Percentiles rank a stretch among this genome's conserved stretches.
phyloP scores from a whole-genome alignment of 2,888 invertebrate species.

The Camptogramma bilineatum region DNA sequence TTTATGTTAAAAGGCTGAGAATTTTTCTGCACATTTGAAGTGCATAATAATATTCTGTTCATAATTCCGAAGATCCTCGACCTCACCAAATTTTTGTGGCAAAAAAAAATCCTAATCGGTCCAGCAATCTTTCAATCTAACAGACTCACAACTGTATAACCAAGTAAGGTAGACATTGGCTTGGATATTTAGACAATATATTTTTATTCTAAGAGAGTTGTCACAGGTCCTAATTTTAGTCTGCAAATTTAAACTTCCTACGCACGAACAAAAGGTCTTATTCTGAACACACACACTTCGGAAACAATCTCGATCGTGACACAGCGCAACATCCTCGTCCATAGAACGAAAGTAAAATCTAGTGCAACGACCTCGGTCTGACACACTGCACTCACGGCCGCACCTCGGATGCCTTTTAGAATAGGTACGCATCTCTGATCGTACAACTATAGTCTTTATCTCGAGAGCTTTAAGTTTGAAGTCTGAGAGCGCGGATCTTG shows the following conservation, averaged over 20 bases:
- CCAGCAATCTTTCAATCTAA: too few species aligned
- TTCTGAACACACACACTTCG: slow-evolving; percentile 40
- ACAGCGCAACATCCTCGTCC: slow-evolving; percentile 52
- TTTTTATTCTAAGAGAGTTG: too few species aligned
- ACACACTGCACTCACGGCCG: slow-evolving; percentile 74
- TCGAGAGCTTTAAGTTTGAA: slow-evolving; percentile 12
- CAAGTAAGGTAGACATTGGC: too few species aligned
- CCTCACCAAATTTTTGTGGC: too few species aligned
- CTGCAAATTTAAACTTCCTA: not conserved
- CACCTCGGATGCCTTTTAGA: slow-evolving; percentile 47
- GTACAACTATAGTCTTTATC: slow-evolving; percentile 29
- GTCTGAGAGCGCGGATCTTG: slow-evolving; percentile 32
- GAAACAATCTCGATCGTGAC: slow-evolving; percentile 40
- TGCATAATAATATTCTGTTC: too few species aligned
- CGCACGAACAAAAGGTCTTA: slow-evolving; percentile 16
- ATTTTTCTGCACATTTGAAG: too few species aligned
- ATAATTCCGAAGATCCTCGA: too few species aligned
- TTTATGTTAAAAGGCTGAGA: too few species aligned
- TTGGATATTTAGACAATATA: too few species aligned
- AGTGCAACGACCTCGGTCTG: slow-evolving; percentile 73
- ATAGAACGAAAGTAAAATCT: slow-evolving; percentile 81
- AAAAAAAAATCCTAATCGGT: too few species aligned
- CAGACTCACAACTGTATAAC: too few species aligned
- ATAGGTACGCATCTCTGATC: slow-evolving; percentile 30
- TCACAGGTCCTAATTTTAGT: not conserved